Conservation (phyloP, 2,888 invertebrate genomes). For the Uloborus plumipes region DNA sequence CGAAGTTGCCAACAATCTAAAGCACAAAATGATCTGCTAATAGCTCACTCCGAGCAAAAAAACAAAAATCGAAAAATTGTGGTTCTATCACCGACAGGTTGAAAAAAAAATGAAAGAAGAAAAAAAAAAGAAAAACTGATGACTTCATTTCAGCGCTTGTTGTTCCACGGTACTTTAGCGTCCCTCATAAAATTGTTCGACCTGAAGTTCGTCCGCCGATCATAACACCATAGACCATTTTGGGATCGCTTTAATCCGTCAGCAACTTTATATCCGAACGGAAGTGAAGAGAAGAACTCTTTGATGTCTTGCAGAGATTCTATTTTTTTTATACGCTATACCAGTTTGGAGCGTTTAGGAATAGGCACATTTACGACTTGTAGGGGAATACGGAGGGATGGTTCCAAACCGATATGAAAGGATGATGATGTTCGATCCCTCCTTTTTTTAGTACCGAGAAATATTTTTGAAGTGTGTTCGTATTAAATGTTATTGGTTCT, state of each 20-base stretch:
- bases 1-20: too few species aligned
- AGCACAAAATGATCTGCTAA: too few species aligned
- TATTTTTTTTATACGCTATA: background rate
- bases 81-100: background rate
- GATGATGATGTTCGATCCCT: constrained; percentile 37
- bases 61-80: too few species aligned
- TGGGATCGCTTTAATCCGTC: constrained; percentile 48
- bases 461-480: constrained; percentile 22
- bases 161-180: constrained; percentile 42
- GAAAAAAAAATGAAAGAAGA: constrained; percentile 7
- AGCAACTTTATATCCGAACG: constrained; percentile 27
- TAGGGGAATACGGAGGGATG: background rate
- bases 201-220: constrained; percentile 14
- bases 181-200: constrained; percentile 9
- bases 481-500: background rate
- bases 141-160: constrained; percentile 40
- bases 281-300: constrained; percentile 3
- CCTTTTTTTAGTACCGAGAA: constrained; percentile 3
- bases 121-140: background rate
- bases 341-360: background rate
- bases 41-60: too few species aligned
- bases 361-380: background rate
- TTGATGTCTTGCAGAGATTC: too few species aligned
- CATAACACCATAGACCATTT: constrained; percentile 51
- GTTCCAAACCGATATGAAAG: constrained; percentile 31